Base-by-base conservation (phyloP, 2,797 vertebrate species). In the Arctocebus calabarensis region DNA sequence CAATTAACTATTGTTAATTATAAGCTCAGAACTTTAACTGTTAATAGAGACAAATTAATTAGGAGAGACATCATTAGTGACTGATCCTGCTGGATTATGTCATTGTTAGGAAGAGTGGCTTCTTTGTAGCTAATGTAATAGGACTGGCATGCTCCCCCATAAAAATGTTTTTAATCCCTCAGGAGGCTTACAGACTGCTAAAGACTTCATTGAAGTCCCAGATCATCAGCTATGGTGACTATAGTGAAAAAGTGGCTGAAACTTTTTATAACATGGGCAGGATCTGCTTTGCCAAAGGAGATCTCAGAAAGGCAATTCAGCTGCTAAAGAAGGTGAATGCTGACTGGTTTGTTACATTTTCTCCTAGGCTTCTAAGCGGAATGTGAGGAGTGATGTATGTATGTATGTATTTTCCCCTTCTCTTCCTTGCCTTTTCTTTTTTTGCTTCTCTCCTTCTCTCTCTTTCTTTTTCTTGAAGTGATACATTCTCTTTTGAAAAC, bases 101-200 rank as follows among this genome's bases (percentile, higher is more conserved):
- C 68, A 43, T 8, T 27, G 23, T 66, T 12, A 23, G 14, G 5
- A 37, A 59, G 40, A 34, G 57, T 1, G 3, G 34, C 66, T 68
- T 27, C 45, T 82, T 25, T 16, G 17, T 19, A 57, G 23, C 9
- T 32, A 37, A 74, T 32, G 45, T 20, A 83, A 20, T 14, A 78
- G 29, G 73, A 70, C 23, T 23, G 7, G 14, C 12, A 10, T 59
- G 22, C 12, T 79, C 40, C 61, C 79, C 86, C 19, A 37, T 32
- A 55, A 73, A 23, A 27, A 29, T 2, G 29, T 64, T 43, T 17
- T 68, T 34, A 83, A 91, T 83, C 11, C 87, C 66, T 27, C 82
- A 98, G 98, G 97, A 97, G 52, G 97, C 97, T 83, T 98, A 98
- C 27, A 95, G 79, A 84, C 81, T 98, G 52, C 87, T 98, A 27